Evolutionary conservation across 2,888 invertebrate species (phyloP).

Genomic region (Amiota communis): DNA sequence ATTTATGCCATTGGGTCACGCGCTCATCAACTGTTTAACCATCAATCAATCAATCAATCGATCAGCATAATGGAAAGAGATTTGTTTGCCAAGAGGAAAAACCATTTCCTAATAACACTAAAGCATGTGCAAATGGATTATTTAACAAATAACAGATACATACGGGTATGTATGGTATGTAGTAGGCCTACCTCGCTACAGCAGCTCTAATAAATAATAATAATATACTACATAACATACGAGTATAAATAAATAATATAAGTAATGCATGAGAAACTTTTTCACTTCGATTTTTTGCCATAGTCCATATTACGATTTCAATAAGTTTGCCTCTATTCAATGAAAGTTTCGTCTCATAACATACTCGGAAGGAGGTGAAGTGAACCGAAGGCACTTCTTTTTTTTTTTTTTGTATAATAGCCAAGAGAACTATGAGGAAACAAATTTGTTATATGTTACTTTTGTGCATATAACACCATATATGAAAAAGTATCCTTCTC

Average conservation of each 20-base stretch:
- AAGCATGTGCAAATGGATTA: conserved; percentile 18
- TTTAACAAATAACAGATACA: neutral
- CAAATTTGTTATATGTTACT: conserved; percentile 4
- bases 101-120: conserved; percentile 4
- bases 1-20: conserved; percentile 23
- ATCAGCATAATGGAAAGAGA: neutral
- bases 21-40: conserved; percentile 6
- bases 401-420: conserved; percentile 7
- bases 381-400: too few species aligned
- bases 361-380: too few species aligned
- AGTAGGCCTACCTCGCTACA: neutral
- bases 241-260: conserved; percentile 3
- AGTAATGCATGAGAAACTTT: conserved; percentile 14
- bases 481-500: neutral
- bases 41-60: conserved; percentile 17
- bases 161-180: neutral
- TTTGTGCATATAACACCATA: conserved; percentile 3
- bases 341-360: neutral
- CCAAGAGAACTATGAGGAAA: neutral
- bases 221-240: too few species aligned
- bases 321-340: conserved; percentile 17
- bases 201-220: conserved; percentile 15
- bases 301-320: conserved; percentile 12
- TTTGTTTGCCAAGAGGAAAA: neutral
- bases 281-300: neutral